Evolutionary conservation across 2,797 vertebrate genomes (phyloP).

Genomic region (Pempheris klunzingeri): DNA sequence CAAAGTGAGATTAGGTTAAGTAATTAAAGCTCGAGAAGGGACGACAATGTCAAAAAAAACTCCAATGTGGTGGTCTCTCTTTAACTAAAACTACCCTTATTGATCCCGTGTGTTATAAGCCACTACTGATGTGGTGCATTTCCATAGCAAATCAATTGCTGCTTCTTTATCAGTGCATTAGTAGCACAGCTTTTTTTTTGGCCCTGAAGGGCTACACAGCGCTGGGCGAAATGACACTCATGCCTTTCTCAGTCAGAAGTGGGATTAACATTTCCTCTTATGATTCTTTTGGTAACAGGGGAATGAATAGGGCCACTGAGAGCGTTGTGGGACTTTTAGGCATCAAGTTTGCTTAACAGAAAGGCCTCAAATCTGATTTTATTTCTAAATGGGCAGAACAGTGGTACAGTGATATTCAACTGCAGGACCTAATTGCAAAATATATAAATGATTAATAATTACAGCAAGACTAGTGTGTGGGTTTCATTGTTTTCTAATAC

Average conservation of each 20-base stretch:
- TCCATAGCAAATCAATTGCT: constrained; percentile 68
- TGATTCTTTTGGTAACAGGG: background rate
- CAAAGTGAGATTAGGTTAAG: fast-evolving
- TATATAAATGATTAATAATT: background rate
- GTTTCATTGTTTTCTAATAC: background rate
- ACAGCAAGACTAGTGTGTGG: background rate
- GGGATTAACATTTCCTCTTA: background rate
- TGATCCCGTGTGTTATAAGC: constrained; percentile 63
- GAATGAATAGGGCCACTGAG: background rate
- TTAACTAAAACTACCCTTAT: constrained; percentile 61
- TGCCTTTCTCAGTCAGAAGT: constrained; percentile 15
- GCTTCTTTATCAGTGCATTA: constrained; percentile 63
- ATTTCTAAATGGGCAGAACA: background rate
- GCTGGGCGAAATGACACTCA: constrained; percentile 14
- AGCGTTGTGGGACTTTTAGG: background rate
- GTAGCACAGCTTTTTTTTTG: constrained; percentile 43
- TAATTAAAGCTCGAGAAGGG: background rate
- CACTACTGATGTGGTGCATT: constrained; percentile 68
- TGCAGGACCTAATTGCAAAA: background rate
- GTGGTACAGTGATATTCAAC: background rate
- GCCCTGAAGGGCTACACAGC: background rate
- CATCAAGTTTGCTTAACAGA: background rate
- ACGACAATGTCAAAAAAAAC: constrained; percentile 3
- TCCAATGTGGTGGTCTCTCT: constrained; percentile 14
- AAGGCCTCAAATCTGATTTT: background rate